Evolutionary conservation across 2,113 vertebrate species (phyloP), one percentile per base, ranked within the genome.

Genomic region (Triplophysa dalaica): DNA sequence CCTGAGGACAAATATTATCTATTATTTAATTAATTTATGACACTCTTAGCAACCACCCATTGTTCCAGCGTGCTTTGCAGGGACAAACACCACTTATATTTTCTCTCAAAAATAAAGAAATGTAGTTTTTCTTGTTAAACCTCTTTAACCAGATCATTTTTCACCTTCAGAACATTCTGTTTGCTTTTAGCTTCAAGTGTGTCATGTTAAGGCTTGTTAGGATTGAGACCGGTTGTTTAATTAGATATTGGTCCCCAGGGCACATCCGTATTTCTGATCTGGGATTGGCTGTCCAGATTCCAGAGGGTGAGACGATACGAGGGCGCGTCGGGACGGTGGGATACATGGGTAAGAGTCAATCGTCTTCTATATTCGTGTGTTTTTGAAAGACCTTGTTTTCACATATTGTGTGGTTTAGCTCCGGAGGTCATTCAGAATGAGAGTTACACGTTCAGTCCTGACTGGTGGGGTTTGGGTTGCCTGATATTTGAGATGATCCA

Each of bases 381-480:
- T 43, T 54, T 17, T 54, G 14, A 8, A 8, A 61, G 41, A 63
- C 41, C 19, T 63, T 48, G 41, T 48, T n/a, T 8, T 48, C 60
- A 38, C 33, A 38, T 4, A 38, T 38, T 76, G 33, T 54, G 26
- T 76, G 54, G 65, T 77, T 64, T 75, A 77, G 95, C 95, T 85
- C 95, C 95, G 0, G 95, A 96, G 88, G 95, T 96, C 85, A 95
- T 96, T 77, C 93, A 91, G 86, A 95, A 96, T 1, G 94, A 96
- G 84, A 92, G 92, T 69, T 96, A 96, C 67, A 70, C 84, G 50
- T 94, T 96, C 92, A 93, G 94, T 75, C 95, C 95, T 0, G 95
- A 96, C 78, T 96, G 94, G 94, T 96, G 95, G 95, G 95, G 95
- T 0, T 90, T 96, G 85, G 95, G 95, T 69, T 96, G 95, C 68